A percentile compares a stretch with the other conserved stretches of the same genome.
Conservation (phyloP, 2,113 vertebrate species). For the Gadus chalcogrammus region DNA sequence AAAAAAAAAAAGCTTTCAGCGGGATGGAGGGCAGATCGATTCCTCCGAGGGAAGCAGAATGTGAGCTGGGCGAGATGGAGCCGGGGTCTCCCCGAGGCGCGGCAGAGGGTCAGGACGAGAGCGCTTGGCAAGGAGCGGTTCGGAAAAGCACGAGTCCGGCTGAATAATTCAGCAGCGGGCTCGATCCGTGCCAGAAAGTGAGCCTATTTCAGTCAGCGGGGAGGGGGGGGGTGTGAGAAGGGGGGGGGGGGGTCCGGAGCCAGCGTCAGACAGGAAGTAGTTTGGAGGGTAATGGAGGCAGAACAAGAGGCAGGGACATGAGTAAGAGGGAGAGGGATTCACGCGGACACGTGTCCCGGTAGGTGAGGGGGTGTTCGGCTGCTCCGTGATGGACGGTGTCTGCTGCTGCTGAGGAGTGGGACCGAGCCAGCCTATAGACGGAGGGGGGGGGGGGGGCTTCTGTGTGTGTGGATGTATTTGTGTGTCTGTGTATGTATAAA, state of each 20-base stretch:
- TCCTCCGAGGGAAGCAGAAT: too few relatives aligned
- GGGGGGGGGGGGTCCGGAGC: not conserved
- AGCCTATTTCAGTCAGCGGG: slow-evolving; percentile 61
- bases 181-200: slow-evolving; percentile 50
- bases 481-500: too few relatives aligned
- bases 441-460: too few relatives aligned
- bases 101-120: not conserved
- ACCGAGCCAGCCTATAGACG: too few relatives aligned
- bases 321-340: not conserved
- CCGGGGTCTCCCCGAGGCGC: too few relatives aligned
- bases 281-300: slow-evolving; percentile 2
- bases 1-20: too few relatives aligned
- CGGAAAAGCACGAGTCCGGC: slow-evolving; percentile 19
- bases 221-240: not conserved
- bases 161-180: slow-evolving; percentile 65
- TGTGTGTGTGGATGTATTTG: too few relatives aligned
- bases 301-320: not conserved
- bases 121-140: not conserved
- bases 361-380: slow-evolving; percentile 34
- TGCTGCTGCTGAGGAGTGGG: too few relatives aligned
- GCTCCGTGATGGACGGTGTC: not conserved
- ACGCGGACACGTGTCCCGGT: not conserved
- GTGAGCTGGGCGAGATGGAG: too few relatives aligned
- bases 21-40: too few relatives aligned
- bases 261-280: not conserved